phyloP scores from a whole-genome alignment of 1,140 invertebrate genomes.

The Orussus abietinus region DNA sequence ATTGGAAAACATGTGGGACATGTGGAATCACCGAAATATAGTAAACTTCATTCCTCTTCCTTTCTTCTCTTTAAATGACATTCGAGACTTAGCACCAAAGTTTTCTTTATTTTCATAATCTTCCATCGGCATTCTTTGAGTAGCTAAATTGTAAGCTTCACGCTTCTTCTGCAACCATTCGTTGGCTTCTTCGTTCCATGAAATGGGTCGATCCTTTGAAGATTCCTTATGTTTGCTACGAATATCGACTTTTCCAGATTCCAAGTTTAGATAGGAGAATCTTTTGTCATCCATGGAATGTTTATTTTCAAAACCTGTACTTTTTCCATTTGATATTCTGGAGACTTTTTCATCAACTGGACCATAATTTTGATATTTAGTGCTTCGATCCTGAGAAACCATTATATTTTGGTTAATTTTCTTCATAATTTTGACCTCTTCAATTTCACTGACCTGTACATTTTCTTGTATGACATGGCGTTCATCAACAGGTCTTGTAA shows the following conservation, averaged over 20 bases:
- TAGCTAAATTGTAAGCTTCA: constrained; percentile 37
- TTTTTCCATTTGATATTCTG: constrained; percentile 16
- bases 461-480: constrained; percentile 13
- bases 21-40: constrained; percentile 37
- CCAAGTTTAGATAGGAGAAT: constrained; percentile 29
- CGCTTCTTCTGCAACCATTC: constrained; percentile 45
- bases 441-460: constrained; percentile 6
- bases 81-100: constrained; percentile 17
- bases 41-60: constrained; percentile 35
- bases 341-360: constrained; percentile 33
- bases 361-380: constrained; percentile 45
- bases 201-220: constrained; percentile 33
- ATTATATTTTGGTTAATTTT: constrained; percentile 43
- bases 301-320: constrained; percentile 19
- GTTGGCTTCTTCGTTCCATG: constrained; percentile 42
- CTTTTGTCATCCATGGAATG: constrained; percentile 19
- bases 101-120: constrained; percentile 38
- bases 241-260: constrained; percentile 19
- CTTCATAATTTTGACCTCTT: constrained; percentile 33
- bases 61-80: constrained; percentile 26
- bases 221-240: constrained; percentile 8
- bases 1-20: constrained; percentile 2
- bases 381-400: constrained; percentile 33
- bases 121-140: constrained; percentile 20
- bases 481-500: constrained; percentile 37